A percentile compares a stretch with the other conserved stretches of the same genome.
Evolutionary conservation across 2,797 vertebrate species (phyloP).

Genomic region (Pogoniulus pusillus): DNA sequence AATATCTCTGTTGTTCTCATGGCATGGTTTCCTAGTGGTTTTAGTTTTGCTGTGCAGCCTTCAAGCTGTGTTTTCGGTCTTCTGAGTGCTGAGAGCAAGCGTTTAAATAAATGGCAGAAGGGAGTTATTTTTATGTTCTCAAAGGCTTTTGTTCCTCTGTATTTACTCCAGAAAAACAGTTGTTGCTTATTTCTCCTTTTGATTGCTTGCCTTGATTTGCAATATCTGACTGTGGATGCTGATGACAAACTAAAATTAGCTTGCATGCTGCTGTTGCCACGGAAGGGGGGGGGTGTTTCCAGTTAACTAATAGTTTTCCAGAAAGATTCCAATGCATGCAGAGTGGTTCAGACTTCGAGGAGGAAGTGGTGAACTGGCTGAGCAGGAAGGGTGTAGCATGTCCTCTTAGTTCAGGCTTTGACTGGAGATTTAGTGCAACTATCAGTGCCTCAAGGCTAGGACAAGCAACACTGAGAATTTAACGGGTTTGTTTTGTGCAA

Average conservation of each 20-base stretch:
- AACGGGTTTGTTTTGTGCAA: not conserved
- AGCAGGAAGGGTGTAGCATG: slow-evolving; percentile 55
- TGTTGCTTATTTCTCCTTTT: not conserved
- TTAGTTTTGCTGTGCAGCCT: not conserved
- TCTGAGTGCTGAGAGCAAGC: not conserved
- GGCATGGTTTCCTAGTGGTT: not conserved
- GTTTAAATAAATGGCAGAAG: not conserved
- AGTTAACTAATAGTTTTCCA: slow-evolving; percentile 32
- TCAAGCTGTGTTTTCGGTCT: not conserved
- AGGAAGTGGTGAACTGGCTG: slow-evolving; percentile 24
- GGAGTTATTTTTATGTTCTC: not conserved
- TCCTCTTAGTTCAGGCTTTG: not conserved
- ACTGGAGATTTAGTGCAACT: not conserved
- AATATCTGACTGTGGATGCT: not conserved
- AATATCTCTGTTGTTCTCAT: not conserved
- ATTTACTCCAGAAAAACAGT: not conserved
- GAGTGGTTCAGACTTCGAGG: not conserved
- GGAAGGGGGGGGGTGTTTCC: not conserved
- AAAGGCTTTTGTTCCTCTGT: not conserved
- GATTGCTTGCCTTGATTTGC: not conserved
- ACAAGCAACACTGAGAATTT: not conserved
- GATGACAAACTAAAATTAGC: slow-evolving; percentile 22
- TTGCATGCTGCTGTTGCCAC: not conserved
- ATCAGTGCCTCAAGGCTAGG: not conserved
- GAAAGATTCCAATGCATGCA: not conserved